Evolutionary conservation across 2,888 invertebrate genomes (phyloP), one percentile per base, ranked within the genome.

Genomic region (Atethmia centrago): DNA sequence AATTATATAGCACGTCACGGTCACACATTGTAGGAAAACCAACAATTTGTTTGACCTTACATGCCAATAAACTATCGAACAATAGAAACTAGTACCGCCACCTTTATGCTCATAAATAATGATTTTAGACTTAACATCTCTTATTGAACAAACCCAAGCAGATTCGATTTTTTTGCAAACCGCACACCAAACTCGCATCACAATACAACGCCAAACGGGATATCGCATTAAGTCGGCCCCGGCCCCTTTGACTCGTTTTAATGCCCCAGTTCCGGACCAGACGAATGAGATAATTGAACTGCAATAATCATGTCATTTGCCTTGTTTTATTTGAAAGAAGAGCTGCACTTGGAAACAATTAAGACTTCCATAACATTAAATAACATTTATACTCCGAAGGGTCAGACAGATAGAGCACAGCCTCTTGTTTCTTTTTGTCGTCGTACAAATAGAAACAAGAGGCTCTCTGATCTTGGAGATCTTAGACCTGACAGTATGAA

Each of bases 261-360:
- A 84, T 80, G 70, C 36, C 25, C 70, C 31, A 36, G 61, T 74
- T 83, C 83, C 83, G 74, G 61, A 28, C 10, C 61, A 66, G 56
- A 36, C 36, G 62, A 74, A 75, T 71, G 70, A 56, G 71, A 67
- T 79, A 79, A 83, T 85, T 85, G 84, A 85, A 79, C 80, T 59
- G 76, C 71, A 74, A 65, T 80, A 74, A 80, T 62, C 66, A 56
- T 51, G 59, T 63, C 66, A 62, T 67, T 14, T 25, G 25, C 12
- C 25, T 59, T n/a, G 47, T 47, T 53, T 19, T 42, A 31, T 51
- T 42, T 42, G 21, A 14, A 58, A 21, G 25, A 49, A 19, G 31
- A 64, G 31, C n/a, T n/a, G 16, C 51, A n/a, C 49, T 49, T 42
- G 10, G 10, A 42, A 25, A 19, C 19, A 19, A 19, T 19, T 42